These are phyloP conservation scores for Glareola pratincola DNA, from an alignment of 2,113 vertebrate species.

Conservation along the genomic window DNA sequence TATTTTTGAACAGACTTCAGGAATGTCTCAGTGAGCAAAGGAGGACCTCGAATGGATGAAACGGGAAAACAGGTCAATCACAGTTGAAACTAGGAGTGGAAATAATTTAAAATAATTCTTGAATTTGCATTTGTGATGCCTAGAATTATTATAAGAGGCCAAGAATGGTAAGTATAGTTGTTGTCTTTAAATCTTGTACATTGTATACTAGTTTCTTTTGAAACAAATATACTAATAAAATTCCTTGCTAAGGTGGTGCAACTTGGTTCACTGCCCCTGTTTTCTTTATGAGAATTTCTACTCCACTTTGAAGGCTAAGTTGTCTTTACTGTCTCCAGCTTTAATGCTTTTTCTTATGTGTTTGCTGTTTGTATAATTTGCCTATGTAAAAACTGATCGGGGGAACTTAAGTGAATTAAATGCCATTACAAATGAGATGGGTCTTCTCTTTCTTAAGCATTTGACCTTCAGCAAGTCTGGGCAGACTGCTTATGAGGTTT, in stretches of 20 bases:
- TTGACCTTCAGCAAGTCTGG: neutral
- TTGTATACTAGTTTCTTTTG: neutral
- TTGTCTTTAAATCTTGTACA: neutral
- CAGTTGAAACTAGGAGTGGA: neutral
- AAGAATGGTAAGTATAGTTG: neutral
- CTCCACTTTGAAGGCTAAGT: neutral
- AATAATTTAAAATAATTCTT: neutral
- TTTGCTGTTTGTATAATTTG: neutral
- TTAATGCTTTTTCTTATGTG: neutral
- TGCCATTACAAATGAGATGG: neutral
- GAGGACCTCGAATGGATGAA: neutral
- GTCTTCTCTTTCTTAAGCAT: neutral
- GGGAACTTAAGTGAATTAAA: neutral
- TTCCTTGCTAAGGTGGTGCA: neutral
- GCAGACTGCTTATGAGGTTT: neutral
- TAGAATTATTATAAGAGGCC: neutral
- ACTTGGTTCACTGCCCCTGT: neutral
- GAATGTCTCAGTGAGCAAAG: neutral
- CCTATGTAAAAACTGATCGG: neutral
- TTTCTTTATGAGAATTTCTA: neutral
- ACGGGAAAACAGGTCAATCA: neutral
- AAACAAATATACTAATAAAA: neutral
- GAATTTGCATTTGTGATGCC: neutral
- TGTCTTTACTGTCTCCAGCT: neutral
- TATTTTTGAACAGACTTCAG: neutral